Percentiles rank a stretch among this genome's conserved stretches.
Evolutionary conservation across 1,140 invertebrate genomes (phyloP).

Genomic region (Camponotus floridanus): DNA sequence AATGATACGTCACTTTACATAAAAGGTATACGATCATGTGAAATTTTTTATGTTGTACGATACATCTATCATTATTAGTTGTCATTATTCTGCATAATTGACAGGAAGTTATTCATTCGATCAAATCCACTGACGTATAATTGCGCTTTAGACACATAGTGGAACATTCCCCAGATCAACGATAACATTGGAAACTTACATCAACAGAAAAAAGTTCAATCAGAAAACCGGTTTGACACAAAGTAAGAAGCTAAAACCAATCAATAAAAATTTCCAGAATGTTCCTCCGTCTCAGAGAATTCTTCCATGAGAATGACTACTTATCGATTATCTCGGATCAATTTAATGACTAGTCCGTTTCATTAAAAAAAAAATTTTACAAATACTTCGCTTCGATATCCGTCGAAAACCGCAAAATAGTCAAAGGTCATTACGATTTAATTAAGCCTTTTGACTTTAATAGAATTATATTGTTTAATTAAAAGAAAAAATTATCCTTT

Average conservation of each 20-base stretch:
- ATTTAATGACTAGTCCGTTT: neutral
- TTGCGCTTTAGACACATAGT: neutral
- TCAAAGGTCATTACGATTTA: neutral
- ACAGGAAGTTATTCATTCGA: neutral
- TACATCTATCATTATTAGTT: neutral
- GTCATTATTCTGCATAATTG: neutral
- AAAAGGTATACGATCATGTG: too few species aligned
- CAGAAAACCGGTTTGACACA: slow-evolving; percentile 33
- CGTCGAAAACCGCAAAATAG: neutral
- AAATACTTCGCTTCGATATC: neutral
- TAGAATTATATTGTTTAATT: neutral
- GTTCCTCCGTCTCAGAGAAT: neutral
- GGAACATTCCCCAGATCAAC: neutral
- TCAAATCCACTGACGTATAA: neutral
- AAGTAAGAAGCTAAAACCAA: neutral
- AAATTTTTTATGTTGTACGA: neutral
- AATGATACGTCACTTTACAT: neutral
- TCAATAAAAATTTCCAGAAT: slow-evolving; percentile 32
- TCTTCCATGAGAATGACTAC: too few species aligned
- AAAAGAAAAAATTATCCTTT: neutral
- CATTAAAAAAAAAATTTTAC: neutral
- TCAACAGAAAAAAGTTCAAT: neutral
- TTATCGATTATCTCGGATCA: too few species aligned
- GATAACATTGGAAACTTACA: slow-evolving; percentile 34
- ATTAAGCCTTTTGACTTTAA: neutral